Evolutionary conservation across 2,797 vertebrate genomes (phyloP), one percentile per base, ranked within the genome.

Genomic region (Malurus leucopterus): DNA sequence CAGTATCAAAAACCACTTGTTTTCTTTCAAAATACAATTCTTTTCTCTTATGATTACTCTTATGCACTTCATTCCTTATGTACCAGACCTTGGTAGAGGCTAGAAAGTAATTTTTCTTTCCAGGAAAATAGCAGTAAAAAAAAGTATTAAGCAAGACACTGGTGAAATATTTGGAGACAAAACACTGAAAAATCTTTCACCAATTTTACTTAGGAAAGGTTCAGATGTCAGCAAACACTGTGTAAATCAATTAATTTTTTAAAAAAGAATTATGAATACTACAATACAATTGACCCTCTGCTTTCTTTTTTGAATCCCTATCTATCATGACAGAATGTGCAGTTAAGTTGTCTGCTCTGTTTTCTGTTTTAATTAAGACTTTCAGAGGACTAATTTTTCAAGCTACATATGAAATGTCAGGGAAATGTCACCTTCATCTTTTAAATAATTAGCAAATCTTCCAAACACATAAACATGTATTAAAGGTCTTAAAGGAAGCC

Each of bases 381-480:
- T 91, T 89, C 62, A 87, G 36, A 87, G 9, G 41, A 46, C 34
- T 19, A 34, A 70, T 70, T 90, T 84, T 84, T 89, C 82, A 84
- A 83, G 41, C 46, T 73, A 55, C 0, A 2, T 57, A 70, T n/a
- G 46, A 90, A 79, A 91, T 55, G 65, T 51, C 82, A 93, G 18
- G 26, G 30, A 92, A 94, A 91, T 76, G 68, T 67, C 85, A 92
- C 34, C 47, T 69, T 86, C 64, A 90, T 73, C 57, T 82, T 87
- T 62, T 27, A 85, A 85, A 79, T 63, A 9, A 93, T 79, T 78
- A 83, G 44, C 26, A 89, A 49, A 67, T 67, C 41, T 79, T 84
- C 30, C 44, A 63, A 89, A 80, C 15, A 53, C 11, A 65, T 0
- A 5, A 87, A 58, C 49, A 27, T 0, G 2, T 34, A 69, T 49